A percentile compares a stretch with the other conserved stretches of the same genome.
These are phyloP conservation scores for Cydia pomonella DNA, from an alignment of 1,140 invertebrate species.

Conservation along the genomic window DNA sequence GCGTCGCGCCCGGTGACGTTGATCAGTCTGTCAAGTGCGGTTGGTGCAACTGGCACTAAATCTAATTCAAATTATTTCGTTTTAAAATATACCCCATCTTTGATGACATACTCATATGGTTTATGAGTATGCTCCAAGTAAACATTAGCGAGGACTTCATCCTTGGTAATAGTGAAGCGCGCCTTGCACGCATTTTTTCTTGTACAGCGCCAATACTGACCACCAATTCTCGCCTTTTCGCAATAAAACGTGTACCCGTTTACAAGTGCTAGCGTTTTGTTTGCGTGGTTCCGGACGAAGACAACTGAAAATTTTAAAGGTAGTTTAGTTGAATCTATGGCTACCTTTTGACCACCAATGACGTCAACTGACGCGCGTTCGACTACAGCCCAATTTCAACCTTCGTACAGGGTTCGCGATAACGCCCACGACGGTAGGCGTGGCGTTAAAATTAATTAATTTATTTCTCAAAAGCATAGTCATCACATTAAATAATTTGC, in stretches of 20 bases:
- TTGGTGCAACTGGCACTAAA: no score
- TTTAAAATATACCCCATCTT: not conserved
- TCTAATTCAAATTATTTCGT: not conserved
- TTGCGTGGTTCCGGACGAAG: conserved; percentile 43
- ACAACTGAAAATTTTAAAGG: conserved; percentile 41
- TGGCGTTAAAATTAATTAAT: no score
- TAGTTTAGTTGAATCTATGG: not conserved
- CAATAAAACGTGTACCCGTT: conserved; percentile 55
- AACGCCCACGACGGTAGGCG: no score
- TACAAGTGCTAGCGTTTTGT: conserved; percentile 46
- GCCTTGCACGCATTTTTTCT: conserved; percentile 35
- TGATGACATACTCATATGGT: conserved; percentile 20
- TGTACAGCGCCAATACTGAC: conserved; percentile 47
- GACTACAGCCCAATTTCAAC: no score
- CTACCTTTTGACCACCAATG: no score
- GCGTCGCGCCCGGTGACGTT: no score
- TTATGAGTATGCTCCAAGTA: conserved; percentile 29
- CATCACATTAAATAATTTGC: no score
- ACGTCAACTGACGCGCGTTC: no score
- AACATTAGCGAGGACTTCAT: not conserved
- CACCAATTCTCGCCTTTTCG: conserved; percentile 38
- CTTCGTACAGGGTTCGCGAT: no score
- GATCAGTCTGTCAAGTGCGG: no score
- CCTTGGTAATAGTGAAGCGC: not conserved
- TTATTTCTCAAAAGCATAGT: no score